Base-by-base conservation (phyloP, 2,888 invertebrate genomes). In the Ashinkailepas kermadecensis region DNA sequence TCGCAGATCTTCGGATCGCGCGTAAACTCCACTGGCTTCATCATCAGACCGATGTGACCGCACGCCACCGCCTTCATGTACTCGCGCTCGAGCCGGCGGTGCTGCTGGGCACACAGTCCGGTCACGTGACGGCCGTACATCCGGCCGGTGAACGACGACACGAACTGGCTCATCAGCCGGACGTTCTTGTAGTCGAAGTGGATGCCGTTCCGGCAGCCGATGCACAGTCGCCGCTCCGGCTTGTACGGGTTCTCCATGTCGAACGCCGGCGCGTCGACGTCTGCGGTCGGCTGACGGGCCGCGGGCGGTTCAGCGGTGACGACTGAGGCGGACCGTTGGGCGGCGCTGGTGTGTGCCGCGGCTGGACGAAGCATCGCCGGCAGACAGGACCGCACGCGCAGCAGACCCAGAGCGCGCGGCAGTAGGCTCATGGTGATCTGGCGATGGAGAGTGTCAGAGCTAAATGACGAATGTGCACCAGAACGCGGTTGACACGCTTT, bases 71-170 rank as follows among this genome's bases (percentile, higher is more conserved):
- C 79, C 79, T 58, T 79, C 79, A 58, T 58, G 23, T 58, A 80
- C 65, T 81, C 70, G 2, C 0, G 15, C 39, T 82, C 83, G 54
- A 84, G 80, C 12, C 65, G 12, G 12, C 78, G 89, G 85, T 98
- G 97, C 87, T 96, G 95, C 12, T 88, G 87, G 86, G 91, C 90
- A 87, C 99, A 99, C 78, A 99, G 90, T 0, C 99, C 96, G 9
- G 99, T 99, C 74, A 99, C 94, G 86, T 98, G 95, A 81, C 93
- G 91, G 0, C 95, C 95, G 87, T 97, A 99, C 83, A 97, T 91
- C 84, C 93, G 90, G 0, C 99, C 99, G 0, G 99, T 98, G 87
- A 94, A 96, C 0, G 95, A 93, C 62, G 98, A 99, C 86, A 98
- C 94, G 88, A 99, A 99, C 87, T 99, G 98, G 0, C 96, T 95